phyloP scores from a whole-genome alignment of 2,888 invertebrate species.

The Polymixis lichenea region DNA sequence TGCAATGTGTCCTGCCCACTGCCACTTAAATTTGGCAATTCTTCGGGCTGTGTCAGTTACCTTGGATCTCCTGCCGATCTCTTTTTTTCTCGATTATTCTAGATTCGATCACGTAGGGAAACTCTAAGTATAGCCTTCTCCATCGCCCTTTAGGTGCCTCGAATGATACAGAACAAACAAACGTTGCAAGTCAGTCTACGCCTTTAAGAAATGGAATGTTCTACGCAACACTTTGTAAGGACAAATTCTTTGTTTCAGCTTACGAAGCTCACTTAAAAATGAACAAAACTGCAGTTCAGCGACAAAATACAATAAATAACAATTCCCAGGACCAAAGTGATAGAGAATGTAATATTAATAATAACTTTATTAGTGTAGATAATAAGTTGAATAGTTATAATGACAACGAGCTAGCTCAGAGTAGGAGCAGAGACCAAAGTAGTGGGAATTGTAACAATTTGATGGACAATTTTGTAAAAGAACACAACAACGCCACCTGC shows the following conservation, averaged over 20 bases:
- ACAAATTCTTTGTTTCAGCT: slow-evolving; percentile 74
- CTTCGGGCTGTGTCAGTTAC: too few relatives aligned
- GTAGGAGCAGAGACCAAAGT: not conserved
- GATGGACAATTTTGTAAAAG: slow-evolving; percentile 39
- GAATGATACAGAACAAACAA: too few relatives aligned
- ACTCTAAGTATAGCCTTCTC: too few relatives aligned
- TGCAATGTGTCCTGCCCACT: too few relatives aligned
- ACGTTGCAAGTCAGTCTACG: too few relatives aligned
- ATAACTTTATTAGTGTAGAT: slow-evolving; percentile 24
- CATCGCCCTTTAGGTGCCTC: too few relatives aligned
- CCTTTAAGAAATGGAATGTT: not conserved
- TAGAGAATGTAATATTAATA: slow-evolving; percentile 59
- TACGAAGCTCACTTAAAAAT: slow-evolving; percentile 80
- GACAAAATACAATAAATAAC: slow-evolving; percentile 53
- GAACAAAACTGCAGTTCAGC: slow-evolving; percentile 51
- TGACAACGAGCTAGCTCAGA: slow-evolving; percentile 38
- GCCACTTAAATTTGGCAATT: too few relatives aligned
- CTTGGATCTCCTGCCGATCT: too few relatives aligned
- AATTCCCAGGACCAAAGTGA: slow-evolving; percentile 64
- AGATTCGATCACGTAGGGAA: too few relatives aligned
- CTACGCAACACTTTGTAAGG: not conserved
- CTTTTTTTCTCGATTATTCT: too few relatives aligned
- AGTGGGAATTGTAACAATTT: slow-evolving; percentile 4
- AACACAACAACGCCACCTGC: slow-evolving; percentile 13
- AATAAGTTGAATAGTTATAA: slow-evolving; percentile 49